Evolutionary conservation across 2,888 invertebrate genomes (phyloP), one percentile per base, ranked within the genome.

Genomic region (Charanyca ferruginea): DNA sequence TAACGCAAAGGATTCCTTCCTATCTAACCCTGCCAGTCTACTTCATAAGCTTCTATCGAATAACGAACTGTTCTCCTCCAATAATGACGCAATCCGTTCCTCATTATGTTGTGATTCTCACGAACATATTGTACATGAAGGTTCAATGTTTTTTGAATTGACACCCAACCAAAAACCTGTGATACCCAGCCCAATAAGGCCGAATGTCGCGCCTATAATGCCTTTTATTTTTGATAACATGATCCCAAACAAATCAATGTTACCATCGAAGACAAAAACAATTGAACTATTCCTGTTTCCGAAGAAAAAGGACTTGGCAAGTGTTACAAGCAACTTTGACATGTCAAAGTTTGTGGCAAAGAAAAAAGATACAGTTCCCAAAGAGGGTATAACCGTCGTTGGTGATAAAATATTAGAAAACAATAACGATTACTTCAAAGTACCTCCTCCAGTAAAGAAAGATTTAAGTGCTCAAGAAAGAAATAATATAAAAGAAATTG

Each of bases 221-320:
- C 89, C 91, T 0, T 84, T 88, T 16, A 64, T 86, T 6, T 81
- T 91, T 5, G 89, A 92, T 7, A 85, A 73, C 13, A 13, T 86
- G 6, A 64, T 86, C 0, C 84, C 85, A 32, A 88, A 76, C 55
- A 85, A 84, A 69, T 78, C 84, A 3, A 67, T 66, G 58, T 59
- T 82, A 18, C 77, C 84, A 8, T 64, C 80, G 0, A 91, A 90
- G 65, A 80, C 90, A 1, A 93, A 91, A 79, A 79, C 89, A 2
- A 84, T 94, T 16, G 95, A 95, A 79, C 87, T 94, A 51, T 85
- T 93, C 35, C 73, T 94, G 16, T 90, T 92, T 68, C 94, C 95
- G 0, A 93, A 91, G 66, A 90, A 90, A 48, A 90, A 89, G 66
- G 88, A 90, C 4, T 47, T 75, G 6, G 57, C 51, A 16, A 47